Conservation (phyloP, 2,113 vertebrate genomes). For the Phyllostomus discolor region DNA sequence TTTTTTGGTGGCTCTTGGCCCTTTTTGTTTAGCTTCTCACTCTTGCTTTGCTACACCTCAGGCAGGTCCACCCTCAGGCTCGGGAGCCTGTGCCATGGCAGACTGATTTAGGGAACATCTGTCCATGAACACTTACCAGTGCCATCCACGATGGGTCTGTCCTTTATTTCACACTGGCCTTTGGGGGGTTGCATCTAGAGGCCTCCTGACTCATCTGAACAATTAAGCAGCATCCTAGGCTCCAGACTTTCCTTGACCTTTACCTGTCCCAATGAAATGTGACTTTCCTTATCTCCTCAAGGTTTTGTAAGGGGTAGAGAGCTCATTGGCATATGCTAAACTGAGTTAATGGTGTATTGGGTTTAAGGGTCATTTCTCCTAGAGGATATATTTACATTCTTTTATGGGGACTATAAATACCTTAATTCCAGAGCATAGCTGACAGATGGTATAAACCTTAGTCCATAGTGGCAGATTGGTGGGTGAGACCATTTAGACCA, state of each 20-base stretch:
- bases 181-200: neutral
- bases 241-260: neutral
- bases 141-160: neutral
- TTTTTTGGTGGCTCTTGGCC: neutral
- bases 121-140: neutral
- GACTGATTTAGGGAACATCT: neutral
- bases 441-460: neutral
- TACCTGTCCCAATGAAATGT: neutral
- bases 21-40: neutral
- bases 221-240: neutral
- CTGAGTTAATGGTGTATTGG: neutral
- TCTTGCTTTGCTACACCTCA: neutral
- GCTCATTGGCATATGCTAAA: neutral
- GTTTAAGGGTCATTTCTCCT: neutral
- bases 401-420: neutral
- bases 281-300: neutral
- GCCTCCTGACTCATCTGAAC: neutral
- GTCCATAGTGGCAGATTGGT: neutral
- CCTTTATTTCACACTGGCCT: neutral
- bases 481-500: neutral
- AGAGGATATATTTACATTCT: neutral
- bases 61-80: neutral
- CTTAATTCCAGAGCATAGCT: neutral
- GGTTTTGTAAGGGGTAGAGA: neutral
- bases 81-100: neutral